Conservation (phyloP, 1,140 invertebrate species). For the Orussus abietinus region DNA sequence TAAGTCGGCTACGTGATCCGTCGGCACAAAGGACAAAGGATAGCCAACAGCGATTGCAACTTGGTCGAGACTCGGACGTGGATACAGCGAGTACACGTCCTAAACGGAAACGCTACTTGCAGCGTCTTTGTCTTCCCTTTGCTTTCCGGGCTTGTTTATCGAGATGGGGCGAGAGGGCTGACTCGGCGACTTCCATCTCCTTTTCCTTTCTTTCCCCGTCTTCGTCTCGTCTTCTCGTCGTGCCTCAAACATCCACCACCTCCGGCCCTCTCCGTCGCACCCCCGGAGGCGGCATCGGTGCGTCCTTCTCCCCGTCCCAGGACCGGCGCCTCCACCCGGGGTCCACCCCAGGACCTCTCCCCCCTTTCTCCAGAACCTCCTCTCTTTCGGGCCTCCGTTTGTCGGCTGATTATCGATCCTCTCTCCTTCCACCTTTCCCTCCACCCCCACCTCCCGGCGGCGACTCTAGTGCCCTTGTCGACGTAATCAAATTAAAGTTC, state of each 20-base stretch:
- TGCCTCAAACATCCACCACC: not conserved
- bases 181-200: slow-evolving; percentile 9
- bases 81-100: no score
- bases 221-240: slow-evolving; percentile 10
- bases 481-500: slow-evolving; percentile 17
- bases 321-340: not conserved
- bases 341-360: slow-evolving; percentile 7
- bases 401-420: no score
- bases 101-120: no score
- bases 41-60: no score
- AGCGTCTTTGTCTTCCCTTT: slow-evolving; percentile 12
- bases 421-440: not conserved
- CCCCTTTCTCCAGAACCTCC: not conserved
- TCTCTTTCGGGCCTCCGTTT: no score
- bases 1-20: no score
- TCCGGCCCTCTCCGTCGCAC: slow-evolving; percentile 1
- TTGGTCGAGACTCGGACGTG: no score
- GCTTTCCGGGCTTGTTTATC: slow-evolving; percentile 19
- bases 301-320: not conserved
- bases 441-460: no score
- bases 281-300: no score
- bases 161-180: slow-evolving; percentile 4
- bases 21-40: no score
- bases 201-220: slow-evolving; percentile 7
- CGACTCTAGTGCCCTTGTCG: no score